Evolutionary conservation across 2,113 vertebrate species (phyloP).

Genomic region (Nycticorax nycticorax): DNA sequence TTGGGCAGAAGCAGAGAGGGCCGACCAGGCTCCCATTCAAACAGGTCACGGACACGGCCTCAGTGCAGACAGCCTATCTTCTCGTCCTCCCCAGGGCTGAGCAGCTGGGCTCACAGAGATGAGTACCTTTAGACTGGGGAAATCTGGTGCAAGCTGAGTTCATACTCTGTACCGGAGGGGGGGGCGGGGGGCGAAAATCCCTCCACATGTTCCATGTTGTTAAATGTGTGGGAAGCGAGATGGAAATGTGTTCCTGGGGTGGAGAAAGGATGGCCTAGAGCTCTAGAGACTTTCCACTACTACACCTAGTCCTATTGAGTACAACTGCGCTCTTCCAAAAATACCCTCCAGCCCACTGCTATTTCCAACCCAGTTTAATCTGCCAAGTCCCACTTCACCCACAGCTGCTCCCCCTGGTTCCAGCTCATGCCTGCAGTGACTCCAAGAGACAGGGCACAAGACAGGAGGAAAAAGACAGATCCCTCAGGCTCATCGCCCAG

Average conservation of each 20-base stretch:
- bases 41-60: background rate
- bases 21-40: background rate
- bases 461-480: background rate
- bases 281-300: background rate
- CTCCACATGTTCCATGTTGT: background rate
- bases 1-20: background rate
- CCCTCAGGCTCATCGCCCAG: background rate
- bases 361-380: background rate
- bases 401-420: background rate
- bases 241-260: background rate
- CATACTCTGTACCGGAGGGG: rapidly evolving
- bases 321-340: background rate
- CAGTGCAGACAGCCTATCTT: background rate
- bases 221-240: background rate
- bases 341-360: background rate
- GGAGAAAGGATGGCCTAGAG: background rate
- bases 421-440: background rate
- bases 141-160: background rate
- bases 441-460: background rate
- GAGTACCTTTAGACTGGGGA: background rate
- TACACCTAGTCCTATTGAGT: background rate
- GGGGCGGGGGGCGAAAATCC: background rate
- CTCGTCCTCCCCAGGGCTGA: background rate
- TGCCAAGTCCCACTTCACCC: background rate
- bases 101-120: background rate